These are phyloP conservation scores for Drosophila neotestacea DNA, from an alignment of 2,888 invertebrate species.

Conservation along the genomic window DNA sequence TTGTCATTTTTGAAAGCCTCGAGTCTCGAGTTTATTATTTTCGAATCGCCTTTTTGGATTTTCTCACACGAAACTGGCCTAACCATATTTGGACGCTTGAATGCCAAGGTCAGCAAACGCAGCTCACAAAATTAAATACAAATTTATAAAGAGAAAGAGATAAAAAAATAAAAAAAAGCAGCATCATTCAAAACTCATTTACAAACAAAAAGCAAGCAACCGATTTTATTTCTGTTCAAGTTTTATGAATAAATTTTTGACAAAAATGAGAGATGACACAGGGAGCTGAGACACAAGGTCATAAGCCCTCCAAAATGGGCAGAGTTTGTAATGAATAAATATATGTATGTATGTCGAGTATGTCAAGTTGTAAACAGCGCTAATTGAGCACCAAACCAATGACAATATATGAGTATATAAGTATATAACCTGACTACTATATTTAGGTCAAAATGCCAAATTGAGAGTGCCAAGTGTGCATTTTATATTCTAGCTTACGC, in stretches of 20 bases:
- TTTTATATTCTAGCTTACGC: conserved; percentile 60
- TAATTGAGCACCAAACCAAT: conserved; percentile 48
- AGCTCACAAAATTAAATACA: conserved; percentile 34
- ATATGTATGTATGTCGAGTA: conserved; percentile 11
- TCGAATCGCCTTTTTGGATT: conserved; percentile 30
- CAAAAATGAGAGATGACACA: conserved; percentile 46
- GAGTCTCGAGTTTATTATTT: conserved; percentile 16
- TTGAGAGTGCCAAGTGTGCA: conserved; percentile 64
- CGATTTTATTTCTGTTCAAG: conserved; percentile 41
- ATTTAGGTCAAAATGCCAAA: conserved; percentile 75
- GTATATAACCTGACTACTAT: conserved; percentile 9
- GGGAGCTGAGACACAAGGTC: conserved; percentile 49
- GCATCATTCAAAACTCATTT: conserved; percentile 47
- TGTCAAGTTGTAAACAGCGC: conserved; percentile 28
- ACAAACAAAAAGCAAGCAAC: conserved; percentile 49
- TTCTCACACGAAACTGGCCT: conserved; percentile 66
- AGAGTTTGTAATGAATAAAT: conserved; percentile 29
- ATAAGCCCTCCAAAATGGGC: conserved; percentile 52
- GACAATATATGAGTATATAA: conserved; percentile 25
- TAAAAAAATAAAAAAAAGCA: conserved; percentile 14
- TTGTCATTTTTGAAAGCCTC: conserved; percentile 39
- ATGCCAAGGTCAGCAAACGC: conserved; percentile 71
- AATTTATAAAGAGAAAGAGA: conserved; percentile 15
- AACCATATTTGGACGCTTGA: conserved; percentile 74
- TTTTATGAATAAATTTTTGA: conserved; percentile 65